These are phyloP conservation scores for Cryptoprocta ferox DNA, from an alignment of 2,797 vertebrate species.

Conservation along the genomic window DNA sequence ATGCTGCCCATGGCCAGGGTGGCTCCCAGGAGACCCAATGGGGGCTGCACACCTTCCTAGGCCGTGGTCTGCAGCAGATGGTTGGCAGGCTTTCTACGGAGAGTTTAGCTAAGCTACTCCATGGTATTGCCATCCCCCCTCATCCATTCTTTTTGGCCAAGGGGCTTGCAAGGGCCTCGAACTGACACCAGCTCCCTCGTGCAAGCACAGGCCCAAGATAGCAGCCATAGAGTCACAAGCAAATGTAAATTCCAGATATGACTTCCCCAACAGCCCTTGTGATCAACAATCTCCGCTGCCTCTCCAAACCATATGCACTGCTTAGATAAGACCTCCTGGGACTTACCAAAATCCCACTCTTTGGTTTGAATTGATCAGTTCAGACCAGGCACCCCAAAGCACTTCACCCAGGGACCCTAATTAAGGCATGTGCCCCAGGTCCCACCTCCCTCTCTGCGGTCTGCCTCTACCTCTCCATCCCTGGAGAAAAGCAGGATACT, in stretches of 20 bases:
- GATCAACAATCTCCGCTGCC: not conserved
- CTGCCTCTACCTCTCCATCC: not conserved
- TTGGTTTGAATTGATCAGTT: not conserved
- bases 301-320: not conserved
- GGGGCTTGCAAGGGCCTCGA: not conserved
- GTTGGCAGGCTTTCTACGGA: not conserved
- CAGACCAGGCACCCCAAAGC: not conserved
- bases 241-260: not conserved
- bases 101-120: not conserved
- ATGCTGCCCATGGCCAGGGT: not conserved
- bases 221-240: not conserved
- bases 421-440: not conserved
- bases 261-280: not conserved
- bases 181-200: not conserved
- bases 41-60: not conserved
- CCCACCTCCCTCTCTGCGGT: not conserved
- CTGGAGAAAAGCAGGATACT: not conserved
- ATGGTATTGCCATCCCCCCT: not conserved
- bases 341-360: not conserved
- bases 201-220: not conserved
- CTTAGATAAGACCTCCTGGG: not conserved
- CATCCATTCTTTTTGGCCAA: not conserved
- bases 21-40: not conserved
- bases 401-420: not conserved
- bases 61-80: not conserved